phyloP scores from a whole-genome alignment of 2,113 vertebrate species.

The Toxostoma redivivum region DNA sequence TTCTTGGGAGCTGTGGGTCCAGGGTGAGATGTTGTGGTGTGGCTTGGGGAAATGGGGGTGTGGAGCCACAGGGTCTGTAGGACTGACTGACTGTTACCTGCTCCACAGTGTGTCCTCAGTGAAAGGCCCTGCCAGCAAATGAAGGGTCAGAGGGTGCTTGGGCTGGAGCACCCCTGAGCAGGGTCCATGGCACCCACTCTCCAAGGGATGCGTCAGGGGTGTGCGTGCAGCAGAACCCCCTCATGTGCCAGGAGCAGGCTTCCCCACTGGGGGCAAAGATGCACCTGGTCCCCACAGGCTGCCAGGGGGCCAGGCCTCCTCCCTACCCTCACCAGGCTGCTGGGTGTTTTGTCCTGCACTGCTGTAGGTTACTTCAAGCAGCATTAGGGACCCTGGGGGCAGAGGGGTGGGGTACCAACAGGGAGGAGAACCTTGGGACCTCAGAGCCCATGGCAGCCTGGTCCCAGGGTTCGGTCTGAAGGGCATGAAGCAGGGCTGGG shows the following conservation, averaged over 20 bases:
- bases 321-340: not conserved
- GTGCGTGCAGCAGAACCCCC: not conserved
- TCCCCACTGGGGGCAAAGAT: fast-evolving
- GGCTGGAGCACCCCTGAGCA: not conserved
- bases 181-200: not conserved
- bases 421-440: not conserved
- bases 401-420: not conserved
- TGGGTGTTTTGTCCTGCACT: fast-evolving
- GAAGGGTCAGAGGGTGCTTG: fast-evolving
- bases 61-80: not conserved
- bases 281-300: fast-evolving
- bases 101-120: fast-evolving
- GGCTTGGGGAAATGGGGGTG: not conserved
- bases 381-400: not conserved
- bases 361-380: not conserved
- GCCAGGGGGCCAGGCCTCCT: not conserved
- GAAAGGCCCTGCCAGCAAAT: not conserved
- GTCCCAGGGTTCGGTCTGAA: not conserved
- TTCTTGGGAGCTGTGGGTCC: fast-evolving
- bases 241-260: not conserved
- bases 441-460: not conserved
- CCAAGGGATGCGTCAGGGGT: not conserved
- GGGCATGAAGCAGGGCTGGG: not conserved
- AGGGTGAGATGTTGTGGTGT: not conserved
- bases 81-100: not conserved